phyloP scores from a whole-genome alignment of 1,140 invertebrate genomes.

The Venturia canescens region DNA sequence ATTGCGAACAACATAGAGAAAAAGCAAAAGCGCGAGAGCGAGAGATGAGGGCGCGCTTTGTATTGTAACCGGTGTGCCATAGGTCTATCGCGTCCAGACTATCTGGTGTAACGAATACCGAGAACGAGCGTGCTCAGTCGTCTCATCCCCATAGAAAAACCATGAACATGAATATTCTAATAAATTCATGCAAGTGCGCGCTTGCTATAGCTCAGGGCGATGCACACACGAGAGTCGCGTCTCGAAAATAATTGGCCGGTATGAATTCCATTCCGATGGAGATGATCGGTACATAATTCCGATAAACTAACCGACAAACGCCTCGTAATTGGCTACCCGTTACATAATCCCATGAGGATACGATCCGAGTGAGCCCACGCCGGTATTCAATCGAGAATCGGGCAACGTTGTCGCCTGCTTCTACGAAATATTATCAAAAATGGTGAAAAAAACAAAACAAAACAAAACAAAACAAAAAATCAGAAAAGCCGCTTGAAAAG shows the following conservation, averaged over 20 bases:
- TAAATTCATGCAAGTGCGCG: neutral
- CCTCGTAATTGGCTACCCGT: conserved; percentile 43
- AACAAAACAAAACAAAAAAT: too few species aligned
- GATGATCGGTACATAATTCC: conserved; percentile 32
- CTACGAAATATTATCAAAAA: neutral
- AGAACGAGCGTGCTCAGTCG: conserved; percentile 12
- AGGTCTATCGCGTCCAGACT: conserved; percentile 22
- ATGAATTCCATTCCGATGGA: conserved; percentile 42
- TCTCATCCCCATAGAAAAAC: neutral
- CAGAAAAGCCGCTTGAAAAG: too few species aligned
- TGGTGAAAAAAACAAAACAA: too few species aligned
- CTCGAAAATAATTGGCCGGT: conserved; percentile 39
- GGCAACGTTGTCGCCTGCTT: too few species aligned
- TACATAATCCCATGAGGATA: conserved; percentile 44
- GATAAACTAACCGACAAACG: conserved; percentile 43
- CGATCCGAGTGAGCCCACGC: conserved; percentile 11
- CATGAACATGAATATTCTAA: neutral
- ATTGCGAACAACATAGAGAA: neutral
- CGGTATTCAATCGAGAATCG: conserved; percentile 18
- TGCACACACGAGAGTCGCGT: neutral
- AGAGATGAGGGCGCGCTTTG: neutral
- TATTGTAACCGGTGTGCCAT: neutral
- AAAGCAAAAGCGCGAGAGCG: too few species aligned
- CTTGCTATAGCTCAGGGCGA: neutral
- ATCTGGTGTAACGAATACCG: conserved; percentile 43